Evolutionary conservation across 1,140 invertebrate genomes (phyloP), one percentile per base, ranked within the genome.

Genomic region (Venustaconcha ellipsiformis): DNA sequence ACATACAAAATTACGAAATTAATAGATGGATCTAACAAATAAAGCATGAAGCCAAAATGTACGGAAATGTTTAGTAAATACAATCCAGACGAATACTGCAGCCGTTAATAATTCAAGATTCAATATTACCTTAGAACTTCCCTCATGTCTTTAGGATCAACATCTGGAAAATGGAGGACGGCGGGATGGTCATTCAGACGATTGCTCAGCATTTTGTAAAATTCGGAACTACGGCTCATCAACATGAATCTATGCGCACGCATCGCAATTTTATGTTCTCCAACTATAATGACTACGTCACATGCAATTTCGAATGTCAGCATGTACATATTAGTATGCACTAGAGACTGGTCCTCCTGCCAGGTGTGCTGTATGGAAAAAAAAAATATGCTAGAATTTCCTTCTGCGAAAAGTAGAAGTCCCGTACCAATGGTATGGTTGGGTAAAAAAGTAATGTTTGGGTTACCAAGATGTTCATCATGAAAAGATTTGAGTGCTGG

Each of bases 231-330:
- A 18, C 81, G 67, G 55, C 72, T 75, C 6, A 37, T 57, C 14
- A 82, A 37, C 14, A 82, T 57, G 20, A 66, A 73, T 37, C 56
- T 75, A 57, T 82, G 81, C 6, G 78, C 81, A 0, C n/a, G 5
- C 1, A 82, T 66, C 2, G 15, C 12, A 57, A 70, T 69, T 17
- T 63, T 57, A 4, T 65, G 26, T 2, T 60, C 58, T 2, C 78
- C 80, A 6, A 82, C 75, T 18, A 72, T 8, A 63, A 82, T 71
- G 12, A 58, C 71, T 70, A 82, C 78, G 62, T 82, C 80, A 80
- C 72, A 73, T 3, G 58, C 75, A 1, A 80, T 66, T 59, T 76
- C 71, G 23, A 76, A 58, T 1, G 60, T 26, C 17, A 80, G 23
- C 75, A 82, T 78, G 23, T 78, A 72, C 12, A 69, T 14, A 14